These are phyloP conservation scores for Diplodus sargus DNA, from an alignment of 2,797 vertebrate genomes.

Conservation along the genomic window DNA sequence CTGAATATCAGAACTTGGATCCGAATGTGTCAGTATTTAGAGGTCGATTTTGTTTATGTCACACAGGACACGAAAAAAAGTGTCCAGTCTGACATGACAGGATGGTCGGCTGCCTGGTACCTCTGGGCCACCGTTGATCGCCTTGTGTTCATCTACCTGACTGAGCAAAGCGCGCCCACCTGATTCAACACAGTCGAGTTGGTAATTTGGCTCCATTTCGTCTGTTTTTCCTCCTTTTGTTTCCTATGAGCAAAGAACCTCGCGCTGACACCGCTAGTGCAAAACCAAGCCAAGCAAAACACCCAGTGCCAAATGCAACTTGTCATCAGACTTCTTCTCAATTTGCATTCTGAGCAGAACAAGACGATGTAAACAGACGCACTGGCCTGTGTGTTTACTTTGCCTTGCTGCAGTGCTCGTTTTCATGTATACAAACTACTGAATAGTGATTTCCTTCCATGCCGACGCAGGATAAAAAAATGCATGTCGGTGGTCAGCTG, in stretches of 20 bases:
- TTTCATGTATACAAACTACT: background rate
- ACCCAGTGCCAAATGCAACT: background rate
- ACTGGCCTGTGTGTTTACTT: background rate
- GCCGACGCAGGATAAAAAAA: background rate
- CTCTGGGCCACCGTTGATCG: background rate
- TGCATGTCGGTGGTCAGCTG: background rate
- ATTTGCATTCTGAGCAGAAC: constrained; percentile 6
- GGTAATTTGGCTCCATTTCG: too few species aligned
- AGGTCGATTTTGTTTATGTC: background rate
- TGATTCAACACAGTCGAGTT: background rate
- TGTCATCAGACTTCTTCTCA: background rate
- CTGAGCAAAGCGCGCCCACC: background rate
- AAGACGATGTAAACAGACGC: background rate
- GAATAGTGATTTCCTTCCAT: background rate
- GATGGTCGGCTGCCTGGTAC: too few species aligned
- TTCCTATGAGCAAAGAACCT: background rate
- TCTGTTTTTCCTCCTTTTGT: background rate
- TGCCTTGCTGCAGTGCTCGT: background rate
- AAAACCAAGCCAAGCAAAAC: background rate
- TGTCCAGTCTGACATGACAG: too few species aligned
- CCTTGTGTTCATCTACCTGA: constrained; percentile 5
- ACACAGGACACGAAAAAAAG: background rate
- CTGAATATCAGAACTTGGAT: background rate
- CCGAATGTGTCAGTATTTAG: background rate
- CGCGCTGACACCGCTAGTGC: background rate